Base-by-base conservation (phyloP, 2,888 invertebrate genomes). In the Baccha elongata region DNA sequence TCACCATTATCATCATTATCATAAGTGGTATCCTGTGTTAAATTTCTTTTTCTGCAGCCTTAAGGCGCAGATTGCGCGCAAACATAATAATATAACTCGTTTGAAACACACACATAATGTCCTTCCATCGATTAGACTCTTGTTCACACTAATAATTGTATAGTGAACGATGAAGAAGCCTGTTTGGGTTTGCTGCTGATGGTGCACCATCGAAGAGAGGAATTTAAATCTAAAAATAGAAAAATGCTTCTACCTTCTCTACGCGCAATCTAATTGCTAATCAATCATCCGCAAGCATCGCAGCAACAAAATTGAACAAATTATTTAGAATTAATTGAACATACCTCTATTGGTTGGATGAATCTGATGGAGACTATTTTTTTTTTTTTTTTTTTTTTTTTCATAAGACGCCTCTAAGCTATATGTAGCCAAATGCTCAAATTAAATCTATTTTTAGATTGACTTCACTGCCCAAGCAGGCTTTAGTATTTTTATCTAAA, bases 301-400 rank as follows among this genome's bases (percentile, higher is more conserved):
- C n/a, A 55, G 55, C 46, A 78, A 78, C 78, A 83, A 83, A 83
- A 78, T 68, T 78, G 83, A 83, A 68, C 78, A 83, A 83, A 83
- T 83, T 83, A 83, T 83, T 83, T 83, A 73, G 78, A 83, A 78
- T 83, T 83, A 83, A 83, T 83, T 83, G 78, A 55, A 42, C 62
- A 60, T 23, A 17, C 32, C 29, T 53, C 29, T 37, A 62, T 48
- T 60, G 29, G 3, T 21, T 29, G 46, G 40, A 13, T 17, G 48
- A n/a, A 19, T 44, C 7, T 50, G 17, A n/a, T n/a, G n/a, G n/a
- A n/a, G n/a, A 13, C 29, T 13, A 10, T 8, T 37, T 40, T 35
- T 52, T 17, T 29, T 29, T 15, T 21, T 3, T 10, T 26, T 29
- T 8, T 35, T 58, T 48, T 19, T 6, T 11, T 13, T 35, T 48